Evolutionary conservation across 1,140 invertebrate genomes (phyloP).

Genomic region (Papilio polytes): DNA sequence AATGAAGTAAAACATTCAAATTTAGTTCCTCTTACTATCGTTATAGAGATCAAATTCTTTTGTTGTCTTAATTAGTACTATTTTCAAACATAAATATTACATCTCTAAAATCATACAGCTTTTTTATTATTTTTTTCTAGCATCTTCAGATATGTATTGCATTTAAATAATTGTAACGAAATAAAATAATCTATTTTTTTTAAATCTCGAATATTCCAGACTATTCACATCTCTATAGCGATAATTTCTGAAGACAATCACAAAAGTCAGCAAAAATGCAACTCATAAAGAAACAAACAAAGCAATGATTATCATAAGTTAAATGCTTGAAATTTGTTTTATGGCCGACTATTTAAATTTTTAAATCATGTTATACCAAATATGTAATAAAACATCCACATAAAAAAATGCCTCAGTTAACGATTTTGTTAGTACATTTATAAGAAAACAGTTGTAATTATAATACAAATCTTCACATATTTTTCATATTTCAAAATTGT

Average conservation of each 20-base stretch:
- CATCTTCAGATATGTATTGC: background rate
- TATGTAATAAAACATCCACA: no score
- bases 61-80: background rate
- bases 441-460: no score
- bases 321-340: background rate
- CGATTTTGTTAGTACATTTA: no score
- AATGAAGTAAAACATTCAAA: conserved; percentile 46
- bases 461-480: no score
- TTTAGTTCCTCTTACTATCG: conserved; percentile 31
- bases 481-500: no score
- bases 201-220: background rate
- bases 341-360: background rate
- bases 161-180: no score
- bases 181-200: background rate
- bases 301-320: conserved; percentile 15
- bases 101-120: no score
- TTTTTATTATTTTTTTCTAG: no score
- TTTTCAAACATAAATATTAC: background rate
- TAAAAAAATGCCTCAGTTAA: no score
- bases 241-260: background rate
- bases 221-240: conserved; percentile 4
- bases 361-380: no score
- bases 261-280: conserved; percentile 19
- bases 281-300: conserved; percentile 27
- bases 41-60: conserved; percentile 43